Base-by-base conservation (phyloP, 2,888 invertebrate species). In the Diaphora mendica region DNA sequence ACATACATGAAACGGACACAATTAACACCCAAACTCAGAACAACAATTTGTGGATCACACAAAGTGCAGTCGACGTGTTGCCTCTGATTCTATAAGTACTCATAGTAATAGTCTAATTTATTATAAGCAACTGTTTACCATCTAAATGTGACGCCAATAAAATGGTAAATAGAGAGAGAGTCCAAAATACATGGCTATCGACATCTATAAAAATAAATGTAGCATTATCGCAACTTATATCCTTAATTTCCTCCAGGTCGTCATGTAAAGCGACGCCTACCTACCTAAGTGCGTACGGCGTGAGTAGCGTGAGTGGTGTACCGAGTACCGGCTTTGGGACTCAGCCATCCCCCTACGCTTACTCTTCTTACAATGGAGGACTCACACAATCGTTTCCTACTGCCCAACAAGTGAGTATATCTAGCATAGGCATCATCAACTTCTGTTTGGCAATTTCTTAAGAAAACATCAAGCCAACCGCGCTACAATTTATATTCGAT, bases 251-350 rank as follows among this genome's bases (percentile, higher is more conserved):
- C 4, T 30, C 42, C 82, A 96, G 96, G 87, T 95, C 96, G 55
- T 96, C 96, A 76, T 97, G 97, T 86, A 97, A 97, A 92, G 96
- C 96, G 68, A 93, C 92, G 88, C 96, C 93, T 85, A 96, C 95
- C 30, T 96, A 96, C 79, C 89, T 96, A 3, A 94, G 95, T 75
- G 93, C 95, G 42, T 96, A 96, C 75, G 95, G 95, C 13, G 94
- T 95, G 39, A 88, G 94, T 51, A 91, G 96, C 83, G 93, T 96
- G 5, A 91, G 96, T 42, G 92, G 95, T 30, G 95, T 96, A 59
- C 89, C 94, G 64, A 94, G 96, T 83, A 84, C 93, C 26, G 92
- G 94, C 75, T 94, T 95, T 78, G 90, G 91, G 5, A 78, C 93
- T 2, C 94, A 95, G 79, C 92, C 94, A 17, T 94, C 96, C 5